These are phyloP conservation scores for Campopleginae sp. DNA, from an alignment of 2,888 invertebrate species.

Conservation along the genomic window DNA sequence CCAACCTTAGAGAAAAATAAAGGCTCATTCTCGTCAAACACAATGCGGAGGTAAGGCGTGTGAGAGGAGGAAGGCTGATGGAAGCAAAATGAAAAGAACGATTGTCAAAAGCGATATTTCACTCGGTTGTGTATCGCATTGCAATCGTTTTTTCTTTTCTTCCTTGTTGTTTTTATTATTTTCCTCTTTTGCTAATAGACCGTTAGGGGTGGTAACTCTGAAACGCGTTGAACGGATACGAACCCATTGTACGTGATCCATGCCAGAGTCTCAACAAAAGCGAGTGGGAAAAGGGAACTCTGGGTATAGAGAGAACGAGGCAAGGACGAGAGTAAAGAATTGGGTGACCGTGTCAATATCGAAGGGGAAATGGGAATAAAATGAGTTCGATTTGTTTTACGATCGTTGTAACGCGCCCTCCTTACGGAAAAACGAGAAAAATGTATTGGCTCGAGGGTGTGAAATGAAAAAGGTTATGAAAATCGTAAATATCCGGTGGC, in stretches of 20 bases:
- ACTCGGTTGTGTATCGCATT: constrained; percentile 3
- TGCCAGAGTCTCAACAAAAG: constrained; percentile 16
- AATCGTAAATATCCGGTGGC: background rate
- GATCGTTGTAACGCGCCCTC: constrained; percentile 69
- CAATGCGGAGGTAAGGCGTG: background rate
- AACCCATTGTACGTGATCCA: constrained; percentile 37
- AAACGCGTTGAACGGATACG: constrained; percentile 21
- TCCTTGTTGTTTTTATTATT: background rate
- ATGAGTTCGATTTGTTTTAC: constrained; percentile 47
- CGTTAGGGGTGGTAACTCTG: constrained; percentile 27
- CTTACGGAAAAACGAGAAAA: background rate
- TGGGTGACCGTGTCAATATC: constrained; percentile 46
- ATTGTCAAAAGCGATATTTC: constrained; percentile 35
- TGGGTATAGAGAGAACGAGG: background rate
- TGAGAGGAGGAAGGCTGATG: constrained; percentile 2
- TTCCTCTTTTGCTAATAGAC: constrained; percentile 42
- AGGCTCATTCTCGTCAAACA: background rate
- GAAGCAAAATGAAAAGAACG: constrained; percentile 10
- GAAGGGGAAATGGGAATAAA: constrained; percentile 27
- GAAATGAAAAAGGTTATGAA: background rate
- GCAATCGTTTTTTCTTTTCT: constrained; percentile 21
- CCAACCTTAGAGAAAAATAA: background rate
- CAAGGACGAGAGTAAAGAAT: constrained; percentile 32
- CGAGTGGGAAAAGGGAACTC: background rate
- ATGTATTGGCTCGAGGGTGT: background rate